Evolutionary conservation across 2,797 vertebrate genomes (phyloP).

Genomic region (Mormyrus hasselquistii): DNA sequence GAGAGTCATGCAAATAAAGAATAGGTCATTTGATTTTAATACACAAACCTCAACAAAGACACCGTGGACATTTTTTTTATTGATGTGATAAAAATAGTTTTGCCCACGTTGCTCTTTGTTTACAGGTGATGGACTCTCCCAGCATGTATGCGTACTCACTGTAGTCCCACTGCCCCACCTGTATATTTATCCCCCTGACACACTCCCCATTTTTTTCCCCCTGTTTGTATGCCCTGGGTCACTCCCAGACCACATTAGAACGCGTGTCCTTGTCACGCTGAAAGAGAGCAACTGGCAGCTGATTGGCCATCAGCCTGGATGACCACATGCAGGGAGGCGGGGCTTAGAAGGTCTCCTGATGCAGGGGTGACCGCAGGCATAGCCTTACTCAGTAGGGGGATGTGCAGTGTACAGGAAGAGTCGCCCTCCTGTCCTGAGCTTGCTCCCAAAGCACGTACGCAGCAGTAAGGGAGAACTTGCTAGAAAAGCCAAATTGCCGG

Average conservation of each 20-base stretch:
- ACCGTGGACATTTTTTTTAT: constrained; percentile 27
- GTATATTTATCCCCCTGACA: constrained; percentile 3
- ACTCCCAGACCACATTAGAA: constrained; percentile 40
- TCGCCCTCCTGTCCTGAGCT: background rate
- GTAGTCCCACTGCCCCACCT: background rate
- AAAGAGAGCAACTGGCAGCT: constrained; percentile 39
- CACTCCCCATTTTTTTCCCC: background rate
- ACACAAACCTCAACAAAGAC: constrained; percentile 11
- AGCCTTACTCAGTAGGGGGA: background rate
- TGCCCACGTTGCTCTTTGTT: constrained; percentile 36
- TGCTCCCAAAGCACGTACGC: background rate
- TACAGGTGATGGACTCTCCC: constrained; percentile 45
- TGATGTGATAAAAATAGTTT: constrained; percentile 46
- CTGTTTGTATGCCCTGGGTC: constrained; percentile 31
- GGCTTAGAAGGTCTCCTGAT: background rate
- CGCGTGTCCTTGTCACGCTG: constrained; percentile 46
- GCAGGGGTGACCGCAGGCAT: background rate
- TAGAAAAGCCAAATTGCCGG: background rate
- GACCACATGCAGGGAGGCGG: constrained; percentile 24
- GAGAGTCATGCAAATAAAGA: constrained; percentile 16
- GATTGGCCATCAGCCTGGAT: constrained; percentile 42
- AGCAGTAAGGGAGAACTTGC: background rate
- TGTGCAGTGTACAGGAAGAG: background rate
- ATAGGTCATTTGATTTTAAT: constrained; percentile 14
- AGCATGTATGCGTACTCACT: constrained; percentile 20